Evolutionary conservation across 92 coral and sea anemone species (phyloP), one percentile per base, ranked within the genome.

Genomic region (Micromussa lordhowensis): DNA sequence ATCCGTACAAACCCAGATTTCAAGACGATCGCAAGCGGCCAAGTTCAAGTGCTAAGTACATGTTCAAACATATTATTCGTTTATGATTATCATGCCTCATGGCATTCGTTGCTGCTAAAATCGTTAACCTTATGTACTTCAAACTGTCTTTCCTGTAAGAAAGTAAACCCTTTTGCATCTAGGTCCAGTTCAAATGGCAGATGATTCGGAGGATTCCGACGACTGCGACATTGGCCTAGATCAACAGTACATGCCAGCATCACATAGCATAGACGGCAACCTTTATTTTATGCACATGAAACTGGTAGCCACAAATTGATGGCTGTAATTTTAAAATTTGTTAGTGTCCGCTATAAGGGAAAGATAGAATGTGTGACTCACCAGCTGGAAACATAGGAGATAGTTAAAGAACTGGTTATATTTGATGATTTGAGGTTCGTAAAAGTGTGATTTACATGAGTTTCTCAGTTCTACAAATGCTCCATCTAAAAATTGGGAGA

Each of bases 401-500:
- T 40, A 40, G 48, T 40, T 40, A 40, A 40, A 40, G 48, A 40
- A 40, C 48, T 40, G 48, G 48, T 40, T 40, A 3, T 9, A 3
- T 40, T 40, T 40, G 48, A 40, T 40, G 48, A 40, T 3, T 40
- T 40, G 48, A 40, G 6, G 5, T 40, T 40, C 6, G 48, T 9
- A 40, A 40, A 40, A 40, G 6, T 40, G 6, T 40, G 48, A 40
- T 40, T 40, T 40, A 40, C 48, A 80, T n/a, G 51, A 80, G 66
- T 2, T 80, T 30, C 84, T 80, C 18, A 28, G 30, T 49, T n/a
- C 84, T 16, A 11, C 0, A 4, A 55, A 1, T 11, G 13, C 0
- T 80, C 32, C 72, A 31, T 17, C 83, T 4, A 57, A 80, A 80
- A 80, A 80, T 0, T 80, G 84, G 84, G 55, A 80, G 30, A 80